Base-by-base conservation (phyloP, 2,888 invertebrate genomes). In the Drosophila phalerata region DNA sequence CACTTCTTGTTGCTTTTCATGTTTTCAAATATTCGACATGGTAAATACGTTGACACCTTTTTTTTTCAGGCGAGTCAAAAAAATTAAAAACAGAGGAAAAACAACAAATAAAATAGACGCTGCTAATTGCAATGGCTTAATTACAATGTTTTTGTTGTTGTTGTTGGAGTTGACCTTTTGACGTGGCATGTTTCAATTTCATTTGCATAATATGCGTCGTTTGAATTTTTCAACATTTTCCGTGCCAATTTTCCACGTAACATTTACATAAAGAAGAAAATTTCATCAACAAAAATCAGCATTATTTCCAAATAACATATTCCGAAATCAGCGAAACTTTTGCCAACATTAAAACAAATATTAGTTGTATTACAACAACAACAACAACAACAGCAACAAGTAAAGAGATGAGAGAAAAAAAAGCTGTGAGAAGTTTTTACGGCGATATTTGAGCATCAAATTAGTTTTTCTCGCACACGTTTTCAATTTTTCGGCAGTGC, bases 41-140 rank as follows among this genome's bases (percentile, higher is more conserved):
- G 64, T 60, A 79, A 89, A 81, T 79, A 79, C 72, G 89, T 89
- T 85, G 88, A 80, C 89, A 85, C 89, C 85, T 77, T 81, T 2
- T 22, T 60, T 47, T 52, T 28, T 15, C 30, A 56, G 25, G 57
- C 52, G 47, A 19, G 38, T 3, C 22, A 51, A 47, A 25, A 53
- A 45, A 40, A 51, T 34, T 32, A 45, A 58, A 47, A 37, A 34
- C 52, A 43, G 25, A 37, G 34, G 11, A 40, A 53, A 60, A 58
- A 53, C 65, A 47, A 60, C 70, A 55, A 42, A 49, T 45, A 47
- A 80, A 88, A 67, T 76, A 75, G 63, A 66, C 64, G 57, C 61
- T 73, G 78, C 89, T 84, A 84, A 84, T 84, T 84, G 84, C 87
- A 64, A 81, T 55, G 78, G 79, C 83, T 85, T 88, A 85, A 85